These are phyloP conservation scores for Charadrius vociferus DNA, from an alignment of 2,113 vertebrate species.

Conservation along the genomic window DNA sequence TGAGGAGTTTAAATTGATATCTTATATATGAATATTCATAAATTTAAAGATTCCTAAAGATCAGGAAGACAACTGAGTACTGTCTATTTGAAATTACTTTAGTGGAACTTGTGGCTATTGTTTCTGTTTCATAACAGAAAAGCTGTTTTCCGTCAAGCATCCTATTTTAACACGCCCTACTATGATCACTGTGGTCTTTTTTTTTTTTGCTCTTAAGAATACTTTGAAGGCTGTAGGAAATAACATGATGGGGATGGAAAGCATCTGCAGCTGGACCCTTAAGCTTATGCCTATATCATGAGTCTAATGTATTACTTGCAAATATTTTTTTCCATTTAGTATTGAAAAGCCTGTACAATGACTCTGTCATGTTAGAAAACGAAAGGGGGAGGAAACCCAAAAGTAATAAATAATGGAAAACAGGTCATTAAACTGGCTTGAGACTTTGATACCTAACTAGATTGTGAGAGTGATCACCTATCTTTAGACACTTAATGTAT, in stretches of 20 bases:
- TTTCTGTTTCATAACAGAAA: not conserved
- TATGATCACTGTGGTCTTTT: not conserved
- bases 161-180: not conserved
- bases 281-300: not conserved
- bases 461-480: not conserved
- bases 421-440: not conserved
- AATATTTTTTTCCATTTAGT: not conserved
- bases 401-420: not conserved
- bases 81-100: not conserved
- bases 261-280: not conserved
- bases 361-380: not conserved
- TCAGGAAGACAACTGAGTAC: not conserved
- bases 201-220: not conserved
- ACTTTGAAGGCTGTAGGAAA: not conserved
- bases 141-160: not conserved
- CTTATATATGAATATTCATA: not conserved
- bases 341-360: not conserved
- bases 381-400: accelerated
- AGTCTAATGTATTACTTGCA: not conserved
- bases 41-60: not conserved
- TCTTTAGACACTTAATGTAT: not conserved
- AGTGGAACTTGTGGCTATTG: not conserved
- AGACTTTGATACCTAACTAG: not conserved
- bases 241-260: not conserved
- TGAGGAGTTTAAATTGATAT: not conserved